These are phyloP conservation scores for Pogona vitticeps DNA, from an alignment of 2,113 vertebrate species.

Conservation along the genomic window DNA sequence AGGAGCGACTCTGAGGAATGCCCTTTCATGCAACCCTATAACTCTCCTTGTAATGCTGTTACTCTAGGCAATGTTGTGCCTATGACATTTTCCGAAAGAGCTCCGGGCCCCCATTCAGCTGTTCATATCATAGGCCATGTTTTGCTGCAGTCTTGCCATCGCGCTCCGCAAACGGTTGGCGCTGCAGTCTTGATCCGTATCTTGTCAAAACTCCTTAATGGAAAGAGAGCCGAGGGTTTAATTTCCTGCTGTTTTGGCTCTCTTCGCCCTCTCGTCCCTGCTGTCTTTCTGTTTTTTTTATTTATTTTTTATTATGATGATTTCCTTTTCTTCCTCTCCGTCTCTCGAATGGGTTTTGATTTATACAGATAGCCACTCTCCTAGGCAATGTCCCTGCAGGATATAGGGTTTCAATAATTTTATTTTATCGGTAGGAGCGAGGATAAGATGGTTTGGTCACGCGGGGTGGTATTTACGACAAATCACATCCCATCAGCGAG, in stretches of 20 bases:
- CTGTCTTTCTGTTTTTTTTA: neutral
- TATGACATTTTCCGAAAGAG: conserved; percentile 34
- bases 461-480: conserved; percentile 20
- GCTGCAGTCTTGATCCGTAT: conserved; percentile 44
- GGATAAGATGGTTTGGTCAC: conserved; percentile 45
- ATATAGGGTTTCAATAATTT: conserved; percentile 46
- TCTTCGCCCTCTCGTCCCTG: conserved; percentile 30
- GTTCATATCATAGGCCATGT: neutral
- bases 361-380: conserved; percentile 29
- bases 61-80: neutral
- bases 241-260: conserved; percentile 59
- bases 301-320: neutral
- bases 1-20: neutral
- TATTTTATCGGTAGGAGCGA: conserved; percentile 51
- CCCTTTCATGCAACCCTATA: neutral
- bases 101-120: conserved; percentile 22
- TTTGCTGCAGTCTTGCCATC: conserved; percentile 29
- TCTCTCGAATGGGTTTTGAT: conserved; percentile 41
- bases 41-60: conserved; percentile 18
- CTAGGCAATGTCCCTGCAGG: conserved; percentile 42
- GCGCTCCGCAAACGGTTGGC: conserved; percentile 48
- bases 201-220: conserved; percentile 59
- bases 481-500: conserved; percentile 41
- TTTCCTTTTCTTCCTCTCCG: neutral
- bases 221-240: conserved; percentile 52